Evolutionary conservation across 2,888 invertebrate genomes (phyloP).

Genomic region (Allophyes oxyacanthae): DNA sequence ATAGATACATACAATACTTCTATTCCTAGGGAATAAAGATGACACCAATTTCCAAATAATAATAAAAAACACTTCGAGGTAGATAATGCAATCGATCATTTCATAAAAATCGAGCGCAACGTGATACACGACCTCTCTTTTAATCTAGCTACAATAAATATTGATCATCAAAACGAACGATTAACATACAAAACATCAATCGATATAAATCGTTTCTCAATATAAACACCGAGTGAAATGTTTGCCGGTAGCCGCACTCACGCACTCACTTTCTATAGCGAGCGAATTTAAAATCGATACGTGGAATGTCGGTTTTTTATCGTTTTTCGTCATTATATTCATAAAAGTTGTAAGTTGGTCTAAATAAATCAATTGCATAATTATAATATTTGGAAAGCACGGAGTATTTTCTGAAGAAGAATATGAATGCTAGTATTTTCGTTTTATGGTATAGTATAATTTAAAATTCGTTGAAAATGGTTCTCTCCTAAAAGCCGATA

Average conservation of each 20-base stretch:
- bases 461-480: no score
- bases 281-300: conserved; percentile 60
- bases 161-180: conserved; percentile 34
- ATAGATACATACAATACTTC: no score
- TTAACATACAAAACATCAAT: conserved; percentile 54
- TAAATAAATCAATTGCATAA: conserved; percentile 17
- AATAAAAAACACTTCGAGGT: no score
- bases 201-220: conserved; percentile 49
- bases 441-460: no score
- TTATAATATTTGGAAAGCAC: conserved; percentile 18
- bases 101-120: background rate
- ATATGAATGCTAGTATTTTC: no score
- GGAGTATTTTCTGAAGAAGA: background rate
- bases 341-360: conserved; percentile 6
- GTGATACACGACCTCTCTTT: conserved; percentile 5
- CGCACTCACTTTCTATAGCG: conserved; percentile 75
- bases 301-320: conserved; percentile 54
- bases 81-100: background rate
- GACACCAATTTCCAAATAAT: no score
- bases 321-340: conserved; percentile 26
- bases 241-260: conserved; percentile 51
- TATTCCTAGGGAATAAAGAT: no score
- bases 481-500: no score
- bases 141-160: conserved; percentile 39
- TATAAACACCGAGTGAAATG: conserved; percentile 56